Evolutionary conservation across 1,140 invertebrate genomes (phyloP).

Genomic region (Caenorhabditis latens): DNA sequence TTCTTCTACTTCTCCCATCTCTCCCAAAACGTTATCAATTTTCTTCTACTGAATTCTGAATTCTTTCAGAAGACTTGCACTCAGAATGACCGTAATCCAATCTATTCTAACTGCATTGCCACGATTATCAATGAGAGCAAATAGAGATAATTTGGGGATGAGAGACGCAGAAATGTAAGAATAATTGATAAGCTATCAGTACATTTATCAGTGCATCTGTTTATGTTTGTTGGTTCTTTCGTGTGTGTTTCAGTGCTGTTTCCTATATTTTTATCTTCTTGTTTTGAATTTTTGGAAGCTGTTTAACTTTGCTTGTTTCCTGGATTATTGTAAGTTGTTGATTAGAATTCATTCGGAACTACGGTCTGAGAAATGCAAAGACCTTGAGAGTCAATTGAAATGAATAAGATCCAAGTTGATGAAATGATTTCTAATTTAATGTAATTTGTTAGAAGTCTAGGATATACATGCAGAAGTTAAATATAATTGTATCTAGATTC

Average conservation of each 20-base stretch:
- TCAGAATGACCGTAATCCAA: conserved; percentile 12
- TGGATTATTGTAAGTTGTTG: neutral
- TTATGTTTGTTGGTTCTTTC: conserved; percentile 30
- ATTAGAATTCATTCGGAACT: neutral
- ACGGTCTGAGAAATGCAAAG: no score
- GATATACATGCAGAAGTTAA: no score
- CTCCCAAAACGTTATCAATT: neutral
- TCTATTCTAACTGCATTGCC: neutral
- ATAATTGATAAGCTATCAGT: conserved; percentile 41
- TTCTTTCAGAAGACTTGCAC: neutral
- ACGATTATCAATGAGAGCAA: neutral
- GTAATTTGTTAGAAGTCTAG: no score
- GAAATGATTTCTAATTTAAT: no score
- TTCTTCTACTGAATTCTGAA: neutral
- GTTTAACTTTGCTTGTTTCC: neutral
- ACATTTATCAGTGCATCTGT: conserved; percentile 11
- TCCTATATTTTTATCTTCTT: neutral
- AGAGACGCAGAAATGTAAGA: conserved; percentile 26
- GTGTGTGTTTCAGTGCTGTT: conserved; percentile 23
- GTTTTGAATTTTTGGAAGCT: neutral
- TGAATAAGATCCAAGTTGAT: no score
- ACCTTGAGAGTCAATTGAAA: no score
- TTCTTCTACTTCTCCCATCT: neutral
- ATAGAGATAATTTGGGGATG: neutral
- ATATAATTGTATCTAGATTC: no score